These are phyloP conservation scores for Masticophis lateralis DNA, from an alignment of 2,797 vertebrate species.

Conservation along the genomic window DNA sequence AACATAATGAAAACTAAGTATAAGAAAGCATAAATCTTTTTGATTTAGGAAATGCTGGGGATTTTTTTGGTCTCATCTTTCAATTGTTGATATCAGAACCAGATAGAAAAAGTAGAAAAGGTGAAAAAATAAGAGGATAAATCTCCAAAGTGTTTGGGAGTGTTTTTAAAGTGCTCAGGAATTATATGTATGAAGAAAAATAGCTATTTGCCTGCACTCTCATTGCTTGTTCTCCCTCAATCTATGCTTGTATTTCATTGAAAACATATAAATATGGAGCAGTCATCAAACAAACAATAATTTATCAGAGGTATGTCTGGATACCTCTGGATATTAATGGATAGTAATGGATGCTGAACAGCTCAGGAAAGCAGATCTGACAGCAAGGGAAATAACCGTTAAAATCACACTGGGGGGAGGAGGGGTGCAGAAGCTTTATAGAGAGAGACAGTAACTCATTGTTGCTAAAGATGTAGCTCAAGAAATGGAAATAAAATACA, in stretches of 20 bases:
- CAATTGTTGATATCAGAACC: background rate
- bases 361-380: conserved; percentile 41
- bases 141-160: conserved; percentile 9
- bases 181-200: conserved; percentile 55
- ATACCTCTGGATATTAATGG: no score
- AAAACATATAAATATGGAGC: conserved; percentile 64
- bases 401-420: conserved; percentile 13
- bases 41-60: background rate
- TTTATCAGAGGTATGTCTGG: conserved; percentile 38
- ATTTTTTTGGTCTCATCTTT: background rate
- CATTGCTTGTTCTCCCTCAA: conserved; percentile 54
- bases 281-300: conserved; percentile 53
- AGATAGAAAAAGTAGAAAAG: conserved; percentile 23
- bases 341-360: conserved; percentile 22
- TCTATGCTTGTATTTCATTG: conserved; percentile 37
- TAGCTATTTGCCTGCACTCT: conserved; percentile 49
- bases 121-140: conserved; percentile 6
- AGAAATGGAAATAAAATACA: conserved; percentile 10
- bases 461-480: conserved; percentile 17
- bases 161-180: conserved; percentile 39
- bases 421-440: background rate
- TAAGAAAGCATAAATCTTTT: background rate
- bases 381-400: conserved; percentile 43
- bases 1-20: background rate
- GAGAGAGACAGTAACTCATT: conserved; percentile 19